phyloP scores from a whole-genome alignment of 2,113 vertebrate species.

The Calyptomena viridis region DNA sequence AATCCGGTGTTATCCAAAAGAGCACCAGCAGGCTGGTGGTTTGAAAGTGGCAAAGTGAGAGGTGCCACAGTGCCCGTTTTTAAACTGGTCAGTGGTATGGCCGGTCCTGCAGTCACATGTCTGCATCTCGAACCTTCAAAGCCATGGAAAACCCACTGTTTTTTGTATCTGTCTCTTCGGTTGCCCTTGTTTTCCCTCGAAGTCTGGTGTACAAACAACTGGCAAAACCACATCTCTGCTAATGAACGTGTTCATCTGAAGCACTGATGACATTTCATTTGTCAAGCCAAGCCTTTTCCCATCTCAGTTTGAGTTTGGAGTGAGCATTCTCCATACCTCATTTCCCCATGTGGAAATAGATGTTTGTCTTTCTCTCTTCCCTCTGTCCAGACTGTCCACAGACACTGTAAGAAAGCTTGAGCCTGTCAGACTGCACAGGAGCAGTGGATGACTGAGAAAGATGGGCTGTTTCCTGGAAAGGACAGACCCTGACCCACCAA shows the following conservation, averaged over 20 bases:
- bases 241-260: background rate
- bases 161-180: background rate
- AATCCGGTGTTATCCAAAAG: background rate
- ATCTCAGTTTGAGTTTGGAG: background rate
- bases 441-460: background rate
- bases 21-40: background rate
- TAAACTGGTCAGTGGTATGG: background rate
- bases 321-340: background rate
- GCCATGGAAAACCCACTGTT: rapidly evolving
- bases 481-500: background rate
- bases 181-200: background rate
- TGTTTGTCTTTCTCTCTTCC: background rate
- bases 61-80: background rate
- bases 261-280: background rate
- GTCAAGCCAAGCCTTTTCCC: background rate
- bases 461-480: background rate
- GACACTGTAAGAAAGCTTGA: rapidly evolving
- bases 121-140: background rate
- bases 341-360: background rate
- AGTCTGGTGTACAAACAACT: background rate
- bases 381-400: background rate
- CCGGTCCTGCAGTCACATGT: background rate
- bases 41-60: background rate
- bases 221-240: background rate
- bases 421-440: background rate